Base-by-base conservation (phyloP, 2,888 invertebrate species). In the Bellardia bayeri region DNA sequence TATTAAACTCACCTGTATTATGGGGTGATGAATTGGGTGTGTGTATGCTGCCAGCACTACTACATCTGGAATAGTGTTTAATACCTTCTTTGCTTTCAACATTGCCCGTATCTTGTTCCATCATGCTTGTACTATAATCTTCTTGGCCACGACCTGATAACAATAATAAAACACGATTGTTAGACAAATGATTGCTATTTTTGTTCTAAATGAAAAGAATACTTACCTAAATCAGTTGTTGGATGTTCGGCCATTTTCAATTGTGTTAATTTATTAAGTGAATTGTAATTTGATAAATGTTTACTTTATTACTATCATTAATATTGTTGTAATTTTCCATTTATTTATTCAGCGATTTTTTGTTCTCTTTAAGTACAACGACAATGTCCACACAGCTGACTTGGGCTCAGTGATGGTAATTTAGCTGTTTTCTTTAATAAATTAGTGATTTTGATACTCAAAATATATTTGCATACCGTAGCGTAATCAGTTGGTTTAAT, bases 21-120 rank as follows among this genome's bases (percentile, higher is more conserved):
- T 97, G 97, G 89, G 97, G 96, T 2, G 97, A 97, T 30, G 97
- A 97, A 49, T 96, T 96, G 64, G 97, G 96, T 11, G 97, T 97
- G 91, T 96, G 96, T 79, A 96, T 95, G 71, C 97, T 97, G 75
- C 97, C 96, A 89, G 96, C 96, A 92, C 97, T 97, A 90, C 96
- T 97, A 92, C 96, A 96, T 68, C 97, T 94, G 42, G 97, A 95
- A 92, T 96, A 97, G 91, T 95, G 95, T 87, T 94, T 94, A 75
- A 91, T 92, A 49, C 93, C 93, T 85, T 95, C 95, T 23, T 94
- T 94, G 63, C 95, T 95, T 91, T 95, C 95, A 33, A 89, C 66
- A 71, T 80, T 88, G 49, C 56, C 63, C 13, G 75, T 71, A 45
- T 89, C 89, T 51, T 89, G 89, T 13, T 89, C 89, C 89, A 89